phyloP scores from a whole-genome alignment of 2,113 vertebrate genomes.

The Electrona antarctica region DNA sequence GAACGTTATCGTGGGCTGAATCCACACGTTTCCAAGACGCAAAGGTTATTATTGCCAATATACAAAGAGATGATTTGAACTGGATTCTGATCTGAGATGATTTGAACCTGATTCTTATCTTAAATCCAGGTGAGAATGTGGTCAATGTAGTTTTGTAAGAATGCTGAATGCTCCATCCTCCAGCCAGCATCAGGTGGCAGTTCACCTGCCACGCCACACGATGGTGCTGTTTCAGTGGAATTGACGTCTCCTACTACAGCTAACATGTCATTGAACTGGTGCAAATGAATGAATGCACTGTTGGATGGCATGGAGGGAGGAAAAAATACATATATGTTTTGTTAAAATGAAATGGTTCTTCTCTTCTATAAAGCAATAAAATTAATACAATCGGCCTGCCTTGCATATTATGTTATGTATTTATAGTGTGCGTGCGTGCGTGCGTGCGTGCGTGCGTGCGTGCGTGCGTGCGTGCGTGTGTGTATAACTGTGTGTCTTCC shows the following conservation, averaged over 20 bases:
- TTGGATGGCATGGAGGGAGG: not conserved
- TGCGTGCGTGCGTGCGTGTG: no score
- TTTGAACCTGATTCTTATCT: not conserved
- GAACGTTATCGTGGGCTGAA: no score
- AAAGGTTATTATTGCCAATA: slow-evolving; percentile 25
- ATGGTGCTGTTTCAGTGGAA: slow-evolving; percentile 52
- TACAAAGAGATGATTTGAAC: slow-evolving; percentile 5
- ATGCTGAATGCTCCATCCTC: not conserved
- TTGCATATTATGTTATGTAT: no score
- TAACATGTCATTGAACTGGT: not conserved
- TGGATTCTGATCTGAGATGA: not conserved
- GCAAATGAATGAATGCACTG: not conserved
- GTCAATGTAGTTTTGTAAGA: not conserved
- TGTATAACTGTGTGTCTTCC: no score
- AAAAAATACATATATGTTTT: not conserved
- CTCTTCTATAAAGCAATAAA: no score
- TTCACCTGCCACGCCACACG: slow-evolving; percentile 39
- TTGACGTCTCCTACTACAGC: slow-evolving; percentile 5
- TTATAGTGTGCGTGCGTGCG: no score
- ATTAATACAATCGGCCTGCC: no score
- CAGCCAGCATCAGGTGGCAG: slow-evolving; percentile 8
- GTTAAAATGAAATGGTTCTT: not conserved
- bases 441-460: no score
- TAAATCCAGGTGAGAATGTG: not conserved
- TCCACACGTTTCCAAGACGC: no score